Base-by-base conservation (phyloP, 2,888 invertebrate species). In the Byasa hedistus region DNA sequence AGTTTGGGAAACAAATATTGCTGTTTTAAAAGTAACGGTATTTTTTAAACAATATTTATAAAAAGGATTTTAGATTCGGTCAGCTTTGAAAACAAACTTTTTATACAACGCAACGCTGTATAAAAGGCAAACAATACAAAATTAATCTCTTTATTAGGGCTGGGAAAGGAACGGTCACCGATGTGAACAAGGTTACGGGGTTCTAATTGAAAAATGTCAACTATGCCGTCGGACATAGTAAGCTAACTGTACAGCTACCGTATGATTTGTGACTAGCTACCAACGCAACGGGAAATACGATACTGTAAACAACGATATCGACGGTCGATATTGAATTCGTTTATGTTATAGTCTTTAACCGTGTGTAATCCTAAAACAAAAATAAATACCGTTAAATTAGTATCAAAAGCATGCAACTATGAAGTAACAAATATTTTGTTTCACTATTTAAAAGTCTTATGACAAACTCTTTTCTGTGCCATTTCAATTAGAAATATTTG, bases 171-270 rank as follows among this genome's bases (percentile, higher is more conserved):
- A 75, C 74, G 75, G 75, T 73, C 75, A 76, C 69, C 78, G 80
- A 83, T 84, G 83, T 80, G 82, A 86, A 86, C 84, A 83, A 81
- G 82, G 83, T 82, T 84, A 83, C 82, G 81, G 80, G 81, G 78
- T 79, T 82, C 79, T 86, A 87, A 87, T 88, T 87, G 86, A 86
- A 86, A 87, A 69, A 68, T 71, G 68, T 64, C 66, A 69, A 78
- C 75, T 78, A 79, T 77, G 76, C 78, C 76, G 70, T 77, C 81
- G 80, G 80, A 79, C 83, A 80, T 79, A 79, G 82, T 83, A 86
- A 79, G 79, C 74, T 88, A 89, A 89, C 88, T 86, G 89, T 89
- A 87, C 78, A 76, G 83, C 84, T 83, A 84, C 84, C 82, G 86
- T 83, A 82, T 79, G 79, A 80, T 80, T 82, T 80, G 78, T 78